A percentile compares a stretch with the other conserved stretches of the same genome.
Conservation (phyloP, 2,113 vertebrate species). For the Laticauda colubrina region DNA sequence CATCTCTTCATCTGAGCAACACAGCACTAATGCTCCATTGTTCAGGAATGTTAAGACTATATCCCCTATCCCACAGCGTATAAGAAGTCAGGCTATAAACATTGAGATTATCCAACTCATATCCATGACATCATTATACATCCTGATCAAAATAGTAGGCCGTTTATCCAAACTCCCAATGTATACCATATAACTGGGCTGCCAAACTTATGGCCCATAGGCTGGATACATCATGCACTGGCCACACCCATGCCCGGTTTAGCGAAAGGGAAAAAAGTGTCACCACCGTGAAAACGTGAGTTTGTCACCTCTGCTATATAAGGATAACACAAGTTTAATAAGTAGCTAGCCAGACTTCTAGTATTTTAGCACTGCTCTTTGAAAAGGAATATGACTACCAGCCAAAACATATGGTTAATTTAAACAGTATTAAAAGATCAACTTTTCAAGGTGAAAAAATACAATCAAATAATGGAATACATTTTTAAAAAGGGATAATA, state of each 20-base stretch:
- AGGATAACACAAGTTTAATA: background rate
- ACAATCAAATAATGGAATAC: background rate
- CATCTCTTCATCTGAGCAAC: slow-evolving; percentile 38
- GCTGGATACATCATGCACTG: too few relatives aligned
- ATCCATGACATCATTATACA: background rate
- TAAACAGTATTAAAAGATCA: background rate
- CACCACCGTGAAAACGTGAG: too few relatives aligned
- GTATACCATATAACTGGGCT: background rate
- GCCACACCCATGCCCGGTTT: too few relatives aligned
- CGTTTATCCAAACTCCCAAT: background rate
- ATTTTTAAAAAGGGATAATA: background rate
- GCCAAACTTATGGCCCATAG: too few relatives aligned
- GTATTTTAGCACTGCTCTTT: background rate
- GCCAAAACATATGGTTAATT: background rate
- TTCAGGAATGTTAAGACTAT: background rate
- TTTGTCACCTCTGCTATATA: too few relatives aligned
- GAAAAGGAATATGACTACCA: background rate
- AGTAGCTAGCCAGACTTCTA: background rate
- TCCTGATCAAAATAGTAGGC: background rate
- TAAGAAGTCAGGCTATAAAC: background rate
- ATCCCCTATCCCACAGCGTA: background rate
- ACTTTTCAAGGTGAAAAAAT: background rate
- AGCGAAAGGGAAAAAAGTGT: too few relatives aligned
- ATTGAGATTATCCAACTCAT: background rate
- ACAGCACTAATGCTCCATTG: background rate